Base-by-base conservation (phyloP, 2,888 invertebrate species). In the Acleris literana region DNA sequence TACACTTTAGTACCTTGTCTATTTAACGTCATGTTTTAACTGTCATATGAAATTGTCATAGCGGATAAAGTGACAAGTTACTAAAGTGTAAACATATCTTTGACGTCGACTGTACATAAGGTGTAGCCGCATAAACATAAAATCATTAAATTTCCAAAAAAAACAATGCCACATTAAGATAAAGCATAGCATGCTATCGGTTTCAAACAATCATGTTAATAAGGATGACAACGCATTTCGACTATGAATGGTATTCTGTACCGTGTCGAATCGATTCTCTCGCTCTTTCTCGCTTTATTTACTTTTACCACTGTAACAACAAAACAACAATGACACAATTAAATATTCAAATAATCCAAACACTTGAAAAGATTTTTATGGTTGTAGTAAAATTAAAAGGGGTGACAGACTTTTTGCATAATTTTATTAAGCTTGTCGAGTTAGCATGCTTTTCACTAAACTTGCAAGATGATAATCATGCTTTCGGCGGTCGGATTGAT, bases 271-370 rank as follows among this genome's bases (percentile, higher is more conserved):
- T 77, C 75, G 69, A 84, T 83, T 78, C 67, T 63, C 72, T 68
- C 74, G 71, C 72, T 74, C 69, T 71, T 71, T 66, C 66, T 59
- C 71, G 71, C 64, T 63, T 11, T 79, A 76, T 83, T 81, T 79
- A 74, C 76, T 62, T 72, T 76, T 74, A 76, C 76, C 77, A 74
- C 77, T 69, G 71, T 70, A n/a, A 68, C 53, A 59, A 58, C 72
- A 62, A 75, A 59, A 64, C 68, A 33, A 87, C 86, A 88, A 87
- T 88, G 82, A 77, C 80, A 85, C 79, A 88, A 90, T 90, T 87
- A 88, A 75, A 84, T 79, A 84, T 86, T 83, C 81, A 83, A 83
- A 81, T 75, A 81, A 68, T 70, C 78, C 82, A 57, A 78, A 78
- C 80, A 85, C 84, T 75, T 80, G 75, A 84, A 86, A 84, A 65